phyloP scores from a whole-genome alignment of 2,888 invertebrate genomes.

The Bellardia bayeri region DNA sequence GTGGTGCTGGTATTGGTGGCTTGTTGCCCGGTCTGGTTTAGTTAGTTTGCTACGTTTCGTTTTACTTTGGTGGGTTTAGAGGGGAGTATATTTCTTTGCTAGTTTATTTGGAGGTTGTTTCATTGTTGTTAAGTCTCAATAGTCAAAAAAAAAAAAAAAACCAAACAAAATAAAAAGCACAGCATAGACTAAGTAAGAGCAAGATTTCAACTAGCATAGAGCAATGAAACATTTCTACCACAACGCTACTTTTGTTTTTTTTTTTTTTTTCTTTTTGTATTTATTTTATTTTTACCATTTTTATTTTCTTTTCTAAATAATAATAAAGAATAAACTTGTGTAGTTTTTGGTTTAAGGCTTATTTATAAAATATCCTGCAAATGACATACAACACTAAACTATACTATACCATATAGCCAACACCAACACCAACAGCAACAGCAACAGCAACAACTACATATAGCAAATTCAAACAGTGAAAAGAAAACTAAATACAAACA shows the following conservation, averaged over 20 bases:
- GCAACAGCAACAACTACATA: not conserved
- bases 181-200: slow-evolving; percentile 23
- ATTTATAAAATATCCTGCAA: slow-evolving; percentile 70
- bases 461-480: not conserved
- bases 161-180: not conserved
- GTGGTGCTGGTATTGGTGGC: slow-evolving; percentile 39
- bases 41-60: slow-evolving; percentile 29
- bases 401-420: slow-evolving; percentile 17
- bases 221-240: slow-evolving; percentile 12
- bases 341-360: slow-evolving; percentile 63
- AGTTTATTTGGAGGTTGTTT: slow-evolving; percentile 51
- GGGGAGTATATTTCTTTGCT: slow-evolving; percentile 3
- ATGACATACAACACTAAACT: slow-evolving; percentile 51
- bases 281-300: not conserved
- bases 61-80: slow-evolving; percentile 10
- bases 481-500: slow-evolving; percentile 35
- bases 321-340: slow-evolving; percentile 55
- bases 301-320: slow-evolving; percentile 42
- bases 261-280: not conserved
- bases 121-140: slow-evolving; percentile 54
- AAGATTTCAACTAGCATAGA: slow-evolving; percentile 26
- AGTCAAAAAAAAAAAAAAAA: slow-evolving; percentile 3
- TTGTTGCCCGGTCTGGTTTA: slow-evolving; percentile 38
- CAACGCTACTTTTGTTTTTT: not conserved
- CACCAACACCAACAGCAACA: slow-evolving; percentile 12